Percentiles rank a stretch among this genome's conserved stretches.
Conservation (phyloP, 2,113 vertebrate species). For the Lophotis ruficrista region DNA sequence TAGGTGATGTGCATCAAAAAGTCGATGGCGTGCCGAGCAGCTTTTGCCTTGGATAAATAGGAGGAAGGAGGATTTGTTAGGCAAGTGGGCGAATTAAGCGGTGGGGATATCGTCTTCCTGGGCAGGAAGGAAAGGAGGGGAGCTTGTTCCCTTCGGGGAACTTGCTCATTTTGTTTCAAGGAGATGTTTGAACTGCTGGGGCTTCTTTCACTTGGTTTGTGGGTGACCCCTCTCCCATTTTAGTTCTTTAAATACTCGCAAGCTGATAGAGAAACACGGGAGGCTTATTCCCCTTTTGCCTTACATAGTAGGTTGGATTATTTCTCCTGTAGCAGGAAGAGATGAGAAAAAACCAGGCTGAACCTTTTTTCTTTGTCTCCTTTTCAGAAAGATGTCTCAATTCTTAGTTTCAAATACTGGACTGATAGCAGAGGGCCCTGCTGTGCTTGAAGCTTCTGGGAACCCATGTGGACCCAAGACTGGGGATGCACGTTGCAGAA, state of each 20-base stretch:
- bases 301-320: not conserved
- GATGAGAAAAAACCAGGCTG: not conserved
- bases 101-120: not conserved
- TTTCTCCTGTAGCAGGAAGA: not conserved
- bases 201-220: not conserved
- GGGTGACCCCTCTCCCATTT: not conserved
- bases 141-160: not conserved
- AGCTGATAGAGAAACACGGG: not conserved
- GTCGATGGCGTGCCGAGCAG: rapidly evolving
- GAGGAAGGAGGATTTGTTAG: not conserved
- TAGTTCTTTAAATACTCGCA: not conserved
- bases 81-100: not conserved
- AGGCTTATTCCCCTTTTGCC: not conserved
- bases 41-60: not conserved
- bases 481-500: not conserved
- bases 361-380: not conserved
- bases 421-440: not conserved
- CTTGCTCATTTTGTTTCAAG: not conserved
- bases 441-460: not conserved
- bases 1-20: not conserved
- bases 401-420: not conserved
- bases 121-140: not conserved
- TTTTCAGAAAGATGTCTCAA: not conserved
- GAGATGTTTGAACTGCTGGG: not conserved
- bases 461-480: not conserved